A percentile compares a stretch with the other conserved stretches of the same genome.
These are phyloP conservation scores for Scomber scombrus DNA, from an alignment of 2,113 vertebrate species.

Conservation along the genomic window DNA sequence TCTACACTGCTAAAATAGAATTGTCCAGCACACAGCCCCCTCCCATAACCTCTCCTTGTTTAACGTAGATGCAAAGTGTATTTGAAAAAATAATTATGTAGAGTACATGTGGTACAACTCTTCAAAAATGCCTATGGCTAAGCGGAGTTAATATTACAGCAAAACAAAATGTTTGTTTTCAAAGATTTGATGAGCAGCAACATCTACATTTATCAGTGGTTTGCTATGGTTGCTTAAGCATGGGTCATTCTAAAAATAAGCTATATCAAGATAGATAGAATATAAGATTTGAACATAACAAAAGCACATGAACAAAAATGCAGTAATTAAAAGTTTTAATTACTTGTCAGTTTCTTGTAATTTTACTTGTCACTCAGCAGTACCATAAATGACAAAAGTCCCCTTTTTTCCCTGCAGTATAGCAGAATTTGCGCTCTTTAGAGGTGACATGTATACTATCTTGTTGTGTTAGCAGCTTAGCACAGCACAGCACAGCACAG, in stretches of 20 bases:
- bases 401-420: neutral
- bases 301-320: constrained; percentile 2
- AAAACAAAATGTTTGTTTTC: constrained; percentile 3
- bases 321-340: neutral
- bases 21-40: constrained; percentile 49
- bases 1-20: constrained; percentile 69
- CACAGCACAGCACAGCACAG: constrained; percentile 19
- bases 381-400: constrained; percentile 5
- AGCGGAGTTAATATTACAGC: constrained; percentile 23
- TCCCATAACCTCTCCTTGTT: constrained; percentile 29
- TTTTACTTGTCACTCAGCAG: constrained; percentile 7
- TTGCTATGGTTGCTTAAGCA: neutral
- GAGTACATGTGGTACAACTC: constrained; percentile 35
- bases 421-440: neutral
- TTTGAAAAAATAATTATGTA: constrained; percentile 38
- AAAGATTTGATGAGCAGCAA: constrained; percentile 24
- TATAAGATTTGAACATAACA: constrained; percentile 23
- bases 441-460: constrained; percentile 2
- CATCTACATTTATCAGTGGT: neutral
- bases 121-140: constrained; percentile 39
- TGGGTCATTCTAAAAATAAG: too few relatives aligned
- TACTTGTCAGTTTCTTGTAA: too few relatives aligned
- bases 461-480: constrained; percentile 44
- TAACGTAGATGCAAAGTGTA: constrained; percentile 39
- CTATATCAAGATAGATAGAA: constrained; percentile 1